Conservation (phyloP, 1,140 invertebrate genomes). For the Paralvinella palmiformis region DNA sequence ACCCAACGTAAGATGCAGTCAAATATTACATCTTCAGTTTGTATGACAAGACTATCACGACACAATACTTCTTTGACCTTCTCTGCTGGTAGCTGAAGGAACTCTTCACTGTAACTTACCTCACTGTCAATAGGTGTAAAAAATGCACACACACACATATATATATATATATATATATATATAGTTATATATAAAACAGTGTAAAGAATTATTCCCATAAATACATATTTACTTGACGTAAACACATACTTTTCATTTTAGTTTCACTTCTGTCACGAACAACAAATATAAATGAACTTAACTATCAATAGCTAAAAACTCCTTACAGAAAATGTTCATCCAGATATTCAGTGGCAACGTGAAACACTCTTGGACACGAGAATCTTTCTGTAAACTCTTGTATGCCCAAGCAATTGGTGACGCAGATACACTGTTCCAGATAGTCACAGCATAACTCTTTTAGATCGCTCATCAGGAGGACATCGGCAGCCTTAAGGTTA, state of each 20-base stretch:
- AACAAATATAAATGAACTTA: too few species aligned
- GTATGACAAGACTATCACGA: conserved; percentile 28
- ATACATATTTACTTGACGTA: too few species aligned
- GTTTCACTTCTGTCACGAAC: too few species aligned
- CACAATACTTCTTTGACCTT: conserved; percentile 25
- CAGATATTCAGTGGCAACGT: conserved; percentile 30
- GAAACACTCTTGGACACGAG: conserved; percentile 33
- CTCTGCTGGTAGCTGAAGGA: conserved; percentile 25
- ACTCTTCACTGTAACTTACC: conserved; percentile 33
- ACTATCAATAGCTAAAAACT: too few species aligned
- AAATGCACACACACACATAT: too few species aligned
- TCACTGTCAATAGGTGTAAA: conserved; percentile 25
- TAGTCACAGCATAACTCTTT: conserved; percentile 42
- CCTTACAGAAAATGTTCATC: conserved; percentile 38
- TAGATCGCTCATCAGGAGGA: conserved; percentile 33
- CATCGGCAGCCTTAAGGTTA: conserved; percentile 31
- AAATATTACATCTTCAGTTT: conserved; percentile 30
- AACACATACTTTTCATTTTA: too few species aligned
- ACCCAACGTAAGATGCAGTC: conserved; percentile 36
- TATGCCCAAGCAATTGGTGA: conserved; percentile 39
- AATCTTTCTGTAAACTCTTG: conserved; percentile 33
- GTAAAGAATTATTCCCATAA: too few species aligned
- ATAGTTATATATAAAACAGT: too few species aligned
- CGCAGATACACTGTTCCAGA: conserved; percentile 34
- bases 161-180: too few species aligned